Percentiles rank a stretch among this genome's conserved stretches.
Evolutionary conservation across 2,113 vertebrate genomes (phyloP).

Genomic region (Colaptes auratus): DNA sequence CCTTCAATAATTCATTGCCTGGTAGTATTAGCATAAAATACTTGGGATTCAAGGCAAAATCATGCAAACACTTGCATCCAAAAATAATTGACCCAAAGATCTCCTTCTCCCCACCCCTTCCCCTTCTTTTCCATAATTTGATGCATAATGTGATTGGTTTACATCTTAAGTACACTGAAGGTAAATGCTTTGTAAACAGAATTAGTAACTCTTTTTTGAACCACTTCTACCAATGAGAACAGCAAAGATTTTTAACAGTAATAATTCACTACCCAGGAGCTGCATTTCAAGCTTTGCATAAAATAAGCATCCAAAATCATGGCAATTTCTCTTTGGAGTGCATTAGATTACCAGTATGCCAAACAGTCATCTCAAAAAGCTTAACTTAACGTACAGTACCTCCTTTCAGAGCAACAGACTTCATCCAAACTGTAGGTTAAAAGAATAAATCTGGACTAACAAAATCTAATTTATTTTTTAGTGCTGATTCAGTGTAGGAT

Average conservation of each 20-base stretch:
- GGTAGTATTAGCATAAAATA: not conserved
- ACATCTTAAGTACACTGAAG: not conserved
- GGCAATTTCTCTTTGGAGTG: not conserved
- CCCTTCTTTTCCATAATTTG: not conserved
- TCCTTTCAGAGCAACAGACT: not conserved
- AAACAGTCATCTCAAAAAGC: not conserved
- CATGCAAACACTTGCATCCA: accelerated
- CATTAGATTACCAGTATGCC: not conserved
- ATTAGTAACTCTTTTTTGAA: not conserved
- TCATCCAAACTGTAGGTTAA: not conserved
- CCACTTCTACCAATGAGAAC: not conserved
- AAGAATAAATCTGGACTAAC: not conserved
- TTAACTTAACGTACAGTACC: not conserved
- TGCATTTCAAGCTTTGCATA: not conserved
- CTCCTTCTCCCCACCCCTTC: too few relatives aligned
- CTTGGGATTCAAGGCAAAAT: not conserved
- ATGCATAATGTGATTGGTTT: not conserved
- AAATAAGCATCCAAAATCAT: not conserved
- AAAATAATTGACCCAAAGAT: not conserved
- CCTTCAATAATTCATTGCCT: not conserved
- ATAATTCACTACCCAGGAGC: not conserved
- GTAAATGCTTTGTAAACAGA: not conserved
- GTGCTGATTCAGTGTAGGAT: not conserved
- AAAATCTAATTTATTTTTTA: not conserved
- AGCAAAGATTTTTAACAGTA: not conserved